Conservation (phyloP, 2,113 vertebrate genomes). For the Grammomys surdaster region DNA sequence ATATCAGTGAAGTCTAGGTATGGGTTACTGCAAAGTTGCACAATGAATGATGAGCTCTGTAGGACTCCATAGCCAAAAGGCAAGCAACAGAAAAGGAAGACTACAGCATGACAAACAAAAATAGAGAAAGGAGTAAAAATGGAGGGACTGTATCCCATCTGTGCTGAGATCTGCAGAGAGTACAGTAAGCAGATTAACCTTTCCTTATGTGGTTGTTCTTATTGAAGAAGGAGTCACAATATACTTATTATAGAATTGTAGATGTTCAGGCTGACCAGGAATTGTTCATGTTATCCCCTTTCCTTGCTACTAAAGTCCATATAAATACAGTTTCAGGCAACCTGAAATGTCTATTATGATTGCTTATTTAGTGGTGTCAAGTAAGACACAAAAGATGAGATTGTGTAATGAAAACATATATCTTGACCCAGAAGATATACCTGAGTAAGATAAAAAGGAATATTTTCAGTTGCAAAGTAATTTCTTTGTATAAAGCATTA, state of each 20-base stretch:
- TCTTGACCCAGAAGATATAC: background rate
- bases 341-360: background rate
- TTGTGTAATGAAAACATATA: background rate
- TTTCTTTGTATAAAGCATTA: background rate
- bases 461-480: background rate
- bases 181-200: too few species aligned
- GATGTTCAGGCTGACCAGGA: background rate
- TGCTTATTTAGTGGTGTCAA: background rate
- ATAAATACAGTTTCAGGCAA: background rate
- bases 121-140: background rate
- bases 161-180: rapidly evolving
- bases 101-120: background rate
- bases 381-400: background rate
- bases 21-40: background rate
- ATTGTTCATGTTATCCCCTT: background rate
- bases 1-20: background rate
- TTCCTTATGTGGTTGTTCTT: background rate
- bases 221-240: constrained; percentile 2
- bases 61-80: background rate
- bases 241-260: background rate
- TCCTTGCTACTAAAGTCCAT: background rate
- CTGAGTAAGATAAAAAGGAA: background rate
- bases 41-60: background rate
- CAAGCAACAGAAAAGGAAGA: background rate
- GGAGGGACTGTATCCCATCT: rapidly evolving